phyloP scores from a whole-genome alignment of 2,113 vertebrate genomes.

The Propithecus coquereli region DNA sequence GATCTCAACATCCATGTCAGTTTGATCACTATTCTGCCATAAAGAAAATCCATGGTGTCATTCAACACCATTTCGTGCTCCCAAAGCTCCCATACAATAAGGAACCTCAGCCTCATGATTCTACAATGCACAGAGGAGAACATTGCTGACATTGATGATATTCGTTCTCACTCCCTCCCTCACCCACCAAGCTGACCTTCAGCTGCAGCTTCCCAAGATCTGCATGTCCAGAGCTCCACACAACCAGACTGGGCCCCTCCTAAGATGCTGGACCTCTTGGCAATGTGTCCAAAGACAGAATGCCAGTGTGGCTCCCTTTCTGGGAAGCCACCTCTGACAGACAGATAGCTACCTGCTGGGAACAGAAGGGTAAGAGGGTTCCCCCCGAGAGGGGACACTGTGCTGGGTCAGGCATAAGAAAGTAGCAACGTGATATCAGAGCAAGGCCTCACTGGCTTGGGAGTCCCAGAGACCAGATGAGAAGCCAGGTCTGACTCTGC shows the following conservation, averaged over 20 bases:
- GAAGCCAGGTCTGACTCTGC: not conserved
- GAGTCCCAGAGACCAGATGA: not conserved
- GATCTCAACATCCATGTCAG: not conserved
- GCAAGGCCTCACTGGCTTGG: not conserved
- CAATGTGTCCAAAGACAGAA: not conserved
- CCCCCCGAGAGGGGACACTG: not conserved
- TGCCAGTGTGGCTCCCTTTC: not conserved
- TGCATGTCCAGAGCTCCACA: not conserved
- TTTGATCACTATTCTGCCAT: not conserved
- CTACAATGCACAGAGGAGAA: not conserved
- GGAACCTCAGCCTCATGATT: not conserved
- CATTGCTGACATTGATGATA: not conserved
- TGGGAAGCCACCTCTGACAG: not conserved
- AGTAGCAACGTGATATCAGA: not conserved
- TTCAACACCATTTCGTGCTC: not conserved
- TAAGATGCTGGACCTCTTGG: not conserved
- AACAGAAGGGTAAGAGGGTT: fast-evolving
- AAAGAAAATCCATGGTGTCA: not conserved
- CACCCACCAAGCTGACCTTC: not conserved
- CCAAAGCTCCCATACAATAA: not conserved
- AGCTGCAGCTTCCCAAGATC: not conserved
- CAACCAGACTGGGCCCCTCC: not conserved
- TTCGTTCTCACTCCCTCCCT: no score
- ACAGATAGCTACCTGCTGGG: not conserved
- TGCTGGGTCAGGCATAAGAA: not conserved